Base-by-base conservation (phyloP, 2,888 invertebrate species). In the Calameuta pallipes region DNA sequence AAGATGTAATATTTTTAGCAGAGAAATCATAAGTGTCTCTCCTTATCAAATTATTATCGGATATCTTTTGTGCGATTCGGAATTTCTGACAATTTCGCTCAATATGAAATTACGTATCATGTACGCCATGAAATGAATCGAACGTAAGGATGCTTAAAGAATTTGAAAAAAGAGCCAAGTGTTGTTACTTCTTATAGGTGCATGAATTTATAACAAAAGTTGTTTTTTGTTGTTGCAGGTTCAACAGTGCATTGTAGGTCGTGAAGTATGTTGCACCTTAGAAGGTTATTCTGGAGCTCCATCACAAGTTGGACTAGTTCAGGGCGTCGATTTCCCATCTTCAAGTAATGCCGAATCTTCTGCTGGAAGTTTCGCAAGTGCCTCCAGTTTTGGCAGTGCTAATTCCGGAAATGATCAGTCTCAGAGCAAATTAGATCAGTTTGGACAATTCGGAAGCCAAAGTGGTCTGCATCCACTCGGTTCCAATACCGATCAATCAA, bases 181-280 rank as follows among this genome's bases (percentile, higher is more conserved):
- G 2, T 9, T 23, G 41, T 56, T 56, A 23, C 23, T 23, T 56
- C 2, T 56, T 23, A 9, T 0, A 23, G 15, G 41, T 56, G 23
- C 41, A 9, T 23, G 23, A 56, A 56, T 56, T 23, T 23, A 23
- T 56, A 56, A 4, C 4, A 41, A 23, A 15, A 56, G 2, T 9
- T 41, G 4, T 23, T 23, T 23, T 56, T 71, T 80, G 74, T 80
- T 76, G 13, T 85, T 85, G 35, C 84, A 89, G 89, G 75, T 80
- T 15, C 89, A 89, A 78, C 79, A 86, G 30, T 89, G 89, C 80
- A 81, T 88, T 31, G 76, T 82, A 3, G 80, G 82, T 23, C 76
- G 77, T 33, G 86, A 89, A 81, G 85, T 85, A 11, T 90, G 90
- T 79, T 90, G 90, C 78, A 85, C 82, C 30, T 76, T 88, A n/a